These are phyloP conservation scores for Ataeniobius toweri DNA, from an alignment of 2,797 vertebrate genomes.

Conservation along the genomic window DNA sequence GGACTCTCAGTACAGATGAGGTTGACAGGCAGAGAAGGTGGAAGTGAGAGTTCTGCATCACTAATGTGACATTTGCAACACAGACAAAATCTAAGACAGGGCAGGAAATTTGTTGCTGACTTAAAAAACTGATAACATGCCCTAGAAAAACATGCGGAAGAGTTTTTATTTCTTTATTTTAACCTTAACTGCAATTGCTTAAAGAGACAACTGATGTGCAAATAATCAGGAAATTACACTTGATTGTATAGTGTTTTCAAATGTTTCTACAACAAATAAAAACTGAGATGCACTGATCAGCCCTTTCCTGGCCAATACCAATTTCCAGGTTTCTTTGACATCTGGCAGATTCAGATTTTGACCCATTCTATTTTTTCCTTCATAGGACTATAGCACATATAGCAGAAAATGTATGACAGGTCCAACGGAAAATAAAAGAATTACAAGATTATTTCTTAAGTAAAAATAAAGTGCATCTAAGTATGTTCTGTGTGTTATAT, in stretches of 20 bases:
- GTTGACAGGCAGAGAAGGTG: slow-evolving; percentile 63
- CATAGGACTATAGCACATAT: background rate
- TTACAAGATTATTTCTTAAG: background rate
- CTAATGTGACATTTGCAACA: slow-evolving; percentile 69
- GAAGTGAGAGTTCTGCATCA: slow-evolving; percentile 65
- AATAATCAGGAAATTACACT: background rate
- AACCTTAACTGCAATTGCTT: background rate
- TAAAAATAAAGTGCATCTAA: background rate
- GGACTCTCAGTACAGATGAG: slow-evolving; percentile 69
- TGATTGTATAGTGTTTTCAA: background rate
- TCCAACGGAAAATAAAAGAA: background rate
- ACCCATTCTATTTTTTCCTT: background rate
- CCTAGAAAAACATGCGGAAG: background rate
- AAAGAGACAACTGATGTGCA: too few species aligned
- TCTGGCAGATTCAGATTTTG: background rate
- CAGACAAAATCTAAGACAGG: slow-evolving; percentile 53
- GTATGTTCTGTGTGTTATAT: background rate
- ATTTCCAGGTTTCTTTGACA: background rate
- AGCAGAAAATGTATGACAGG: background rate
- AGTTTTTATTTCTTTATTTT: background rate
- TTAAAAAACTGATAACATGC: background rate
- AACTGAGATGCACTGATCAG: background rate
- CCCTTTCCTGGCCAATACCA: background rate
- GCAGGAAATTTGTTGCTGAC: slow-evolving; percentile 43
- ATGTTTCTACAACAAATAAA: background rate